Conservation (phyloP, 2,797 vertebrate genomes). For the Syncerus caffer region DNA sequence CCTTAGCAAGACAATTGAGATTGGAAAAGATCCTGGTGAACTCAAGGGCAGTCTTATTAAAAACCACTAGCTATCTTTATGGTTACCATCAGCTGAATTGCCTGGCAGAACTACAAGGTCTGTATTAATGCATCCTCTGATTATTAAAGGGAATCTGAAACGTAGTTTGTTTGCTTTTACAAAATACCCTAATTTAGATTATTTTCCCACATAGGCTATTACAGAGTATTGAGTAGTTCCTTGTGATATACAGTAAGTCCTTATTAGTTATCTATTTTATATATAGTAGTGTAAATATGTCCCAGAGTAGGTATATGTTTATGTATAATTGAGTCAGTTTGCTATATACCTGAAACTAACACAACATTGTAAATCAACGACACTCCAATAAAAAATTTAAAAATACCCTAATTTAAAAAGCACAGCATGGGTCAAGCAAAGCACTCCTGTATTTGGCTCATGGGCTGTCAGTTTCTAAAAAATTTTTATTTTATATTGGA, state of each 20-base stretch:
- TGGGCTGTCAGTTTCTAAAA: background rate
- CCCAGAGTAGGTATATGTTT: background rate
- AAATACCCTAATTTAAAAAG: slow-evolving; percentile 3
- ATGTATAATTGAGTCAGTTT: background rate
- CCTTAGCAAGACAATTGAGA: background rate
- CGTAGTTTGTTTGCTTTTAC: background rate
- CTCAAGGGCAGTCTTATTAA: background rate
- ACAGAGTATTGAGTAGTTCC: background rate
- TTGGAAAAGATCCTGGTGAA: background rate
- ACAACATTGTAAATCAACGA: background rate
- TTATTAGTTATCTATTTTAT: background rate
- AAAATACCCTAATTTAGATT: background rate
- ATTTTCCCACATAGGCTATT: background rate
- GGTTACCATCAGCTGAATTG: background rate
- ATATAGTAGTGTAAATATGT: background rate
- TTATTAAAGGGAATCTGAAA: background rate
- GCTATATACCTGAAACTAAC: background rate
- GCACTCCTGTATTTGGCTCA: background rate
- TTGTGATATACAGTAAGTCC: background rate
- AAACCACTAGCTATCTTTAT: background rate
- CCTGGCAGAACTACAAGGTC: background rate
- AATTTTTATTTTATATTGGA: background rate
- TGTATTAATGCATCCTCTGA: background rate
- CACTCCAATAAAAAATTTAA: background rate
- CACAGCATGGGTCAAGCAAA: background rate